Percentiles rank a stretch among this genome's conserved stretches.
Evolutionary conservation across 2,888 invertebrate species (phyloP).

Genomic region (Netelia fuscicornis): DNA sequence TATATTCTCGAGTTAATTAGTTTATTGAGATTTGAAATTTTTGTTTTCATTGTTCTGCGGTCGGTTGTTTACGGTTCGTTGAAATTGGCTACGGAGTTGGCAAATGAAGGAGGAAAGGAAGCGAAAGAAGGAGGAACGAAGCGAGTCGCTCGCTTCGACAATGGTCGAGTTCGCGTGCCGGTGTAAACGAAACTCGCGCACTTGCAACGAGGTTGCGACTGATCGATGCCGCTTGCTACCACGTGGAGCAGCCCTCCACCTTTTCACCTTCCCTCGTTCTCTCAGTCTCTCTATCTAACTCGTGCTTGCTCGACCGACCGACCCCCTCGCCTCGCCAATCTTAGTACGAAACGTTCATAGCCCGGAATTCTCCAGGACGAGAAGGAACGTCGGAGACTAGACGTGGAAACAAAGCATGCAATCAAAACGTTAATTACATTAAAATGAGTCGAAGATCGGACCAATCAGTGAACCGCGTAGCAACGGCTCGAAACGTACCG

Average conservation of each 20-base stretch:
- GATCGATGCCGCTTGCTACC: slow-evolving; percentile 77
- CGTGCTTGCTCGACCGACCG: neutral
- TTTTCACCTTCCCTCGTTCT: slow-evolving; percentile 17
- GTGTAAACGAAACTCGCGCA: slow-evolving; percentile 58
- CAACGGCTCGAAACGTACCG: slow-evolving; percentile 70
- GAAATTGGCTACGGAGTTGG: neutral
- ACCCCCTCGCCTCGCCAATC: slow-evolving; percentile 13
- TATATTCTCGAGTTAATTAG: too few relatives aligned
- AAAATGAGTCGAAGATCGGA: slow-evolving; percentile 84
- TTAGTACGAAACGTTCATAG: slow-evolving; percentile 61
- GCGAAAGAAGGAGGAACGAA: slow-evolving; percentile 38
- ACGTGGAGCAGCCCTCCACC: slow-evolving; percentile 69
- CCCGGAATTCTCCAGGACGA: slow-evolving; percentile 51
- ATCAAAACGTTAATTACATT: slow-evolving; percentile 84
- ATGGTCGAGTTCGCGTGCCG: slow-evolving; percentile 58
- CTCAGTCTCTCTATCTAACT: neutral
- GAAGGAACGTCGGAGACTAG: slow-evolving; percentile 68
- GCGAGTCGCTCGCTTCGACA: slow-evolving; percentile 47
- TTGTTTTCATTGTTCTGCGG: neutral
- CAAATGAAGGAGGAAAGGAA: slow-evolving; percentile 29
- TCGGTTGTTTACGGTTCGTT: neutral
- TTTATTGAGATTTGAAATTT: neutral
- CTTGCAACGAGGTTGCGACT: slow-evolving; percentile 72
- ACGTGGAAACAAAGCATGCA: slow-evolving; percentile 82
- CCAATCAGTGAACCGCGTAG: slow-evolving; percentile 77